These are phyloP conservation scores for Candoia aspera DNA, from an alignment of 2,113 vertebrate genomes.

Conservation along the genomic window DNA sequence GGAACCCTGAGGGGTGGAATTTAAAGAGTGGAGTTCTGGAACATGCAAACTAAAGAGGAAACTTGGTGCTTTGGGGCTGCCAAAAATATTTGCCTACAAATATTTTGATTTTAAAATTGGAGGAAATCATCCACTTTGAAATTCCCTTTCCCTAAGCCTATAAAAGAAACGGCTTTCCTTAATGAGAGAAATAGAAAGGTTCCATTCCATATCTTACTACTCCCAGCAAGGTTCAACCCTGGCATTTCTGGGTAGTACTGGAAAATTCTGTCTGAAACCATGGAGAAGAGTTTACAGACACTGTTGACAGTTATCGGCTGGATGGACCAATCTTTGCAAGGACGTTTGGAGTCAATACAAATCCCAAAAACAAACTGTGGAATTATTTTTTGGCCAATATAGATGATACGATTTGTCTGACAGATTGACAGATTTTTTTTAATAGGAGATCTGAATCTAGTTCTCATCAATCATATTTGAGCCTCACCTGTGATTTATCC, in stretches of 20 bases:
- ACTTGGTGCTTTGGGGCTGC: background rate
- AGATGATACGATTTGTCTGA: background rate
- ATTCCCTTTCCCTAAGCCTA: background rate
- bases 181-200: background rate
- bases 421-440: background rate
- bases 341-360: background rate
- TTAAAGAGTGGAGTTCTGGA: background rate
- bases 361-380: background rate
- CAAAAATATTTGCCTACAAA: background rate
- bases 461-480: background rate
- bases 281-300: background rate
- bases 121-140: background rate
- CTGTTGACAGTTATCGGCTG: background rate
- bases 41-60: background rate
- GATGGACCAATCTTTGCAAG: background rate
- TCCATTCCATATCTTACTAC: background rate
- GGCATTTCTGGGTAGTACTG: background rate
- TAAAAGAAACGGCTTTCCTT: background rate
- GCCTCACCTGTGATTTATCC: background rate
- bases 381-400: background rate
- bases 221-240: background rate
- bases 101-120: background rate
- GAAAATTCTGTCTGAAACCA: background rate
- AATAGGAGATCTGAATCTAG: background rate
- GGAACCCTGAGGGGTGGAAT: slow-evolving; percentile 4